Evolutionary conservation across 2,797 vertebrate species (phyloP).

Genomic region (Psittacula echo): DNA sequence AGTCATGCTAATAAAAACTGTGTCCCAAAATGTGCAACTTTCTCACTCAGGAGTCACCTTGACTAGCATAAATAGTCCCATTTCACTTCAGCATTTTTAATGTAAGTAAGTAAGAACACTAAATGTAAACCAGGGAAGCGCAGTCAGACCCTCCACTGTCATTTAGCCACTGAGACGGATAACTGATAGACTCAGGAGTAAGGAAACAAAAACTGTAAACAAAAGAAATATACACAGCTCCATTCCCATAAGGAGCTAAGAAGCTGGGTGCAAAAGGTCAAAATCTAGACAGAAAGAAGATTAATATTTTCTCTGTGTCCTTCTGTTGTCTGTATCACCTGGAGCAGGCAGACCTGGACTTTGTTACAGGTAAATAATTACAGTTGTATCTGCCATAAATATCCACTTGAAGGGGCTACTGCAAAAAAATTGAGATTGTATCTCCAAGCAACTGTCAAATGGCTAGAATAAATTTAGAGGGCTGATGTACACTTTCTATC

Average conservation of each 20-base stretch:
- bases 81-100: not conserved
- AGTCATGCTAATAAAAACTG: not conserved
- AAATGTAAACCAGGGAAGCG: not conserved
- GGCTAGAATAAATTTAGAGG: constrained; percentile 84
- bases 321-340: constrained; percentile 81
- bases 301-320: constrained; percentile 79
- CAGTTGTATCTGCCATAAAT: constrained; percentile 86
- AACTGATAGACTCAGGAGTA: not conserved
- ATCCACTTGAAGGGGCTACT: constrained; percentile 82
- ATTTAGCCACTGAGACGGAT: not conserved
- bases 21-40: not conserved
- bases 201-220: constrained; percentile 44
- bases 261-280: constrained; percentile 78
- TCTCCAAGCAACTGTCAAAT: constrained; percentile 86
- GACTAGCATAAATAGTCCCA: not conserved
- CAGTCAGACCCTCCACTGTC: not conserved
- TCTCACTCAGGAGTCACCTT: not conserved
- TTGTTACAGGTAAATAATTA: constrained; percentile 88
- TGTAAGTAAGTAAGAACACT: not conserved
- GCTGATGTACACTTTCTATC: constrained; percentile 83
- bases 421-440: constrained; percentile 86
- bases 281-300: constrained; percentile 78
- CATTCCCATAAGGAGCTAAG: constrained; percentile 66
- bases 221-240: constrained; percentile 27
- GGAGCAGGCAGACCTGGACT: constrained; percentile 84